A percentile compares a stretch with the other conserved stretches of the same genome.
phyloP scores from a whole-genome alignment of 2,888 invertebrate genomes.

The Melanostoma scalare region DNA sequence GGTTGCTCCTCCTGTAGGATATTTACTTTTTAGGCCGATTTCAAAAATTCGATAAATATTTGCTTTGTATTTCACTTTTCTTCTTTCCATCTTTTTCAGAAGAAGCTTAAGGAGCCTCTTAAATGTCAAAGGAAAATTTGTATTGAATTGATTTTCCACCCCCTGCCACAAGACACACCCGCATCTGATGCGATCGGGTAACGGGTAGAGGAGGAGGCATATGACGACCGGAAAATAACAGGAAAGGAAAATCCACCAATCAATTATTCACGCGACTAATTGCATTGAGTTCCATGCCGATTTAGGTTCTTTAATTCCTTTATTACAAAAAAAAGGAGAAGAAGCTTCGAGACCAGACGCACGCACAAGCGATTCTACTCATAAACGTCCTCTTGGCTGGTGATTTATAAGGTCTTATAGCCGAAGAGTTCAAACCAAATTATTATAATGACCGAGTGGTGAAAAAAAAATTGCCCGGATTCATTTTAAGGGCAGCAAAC shows the following conservation, averaged over 20 bases:
- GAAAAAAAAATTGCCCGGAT: background rate
- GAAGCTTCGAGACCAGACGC: conserved; percentile 14
- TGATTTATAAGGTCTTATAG: conserved; percentile 46
- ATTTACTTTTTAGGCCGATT: background rate
- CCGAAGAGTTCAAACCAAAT: conserved; percentile 49
- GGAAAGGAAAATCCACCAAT: conserved; percentile 37
- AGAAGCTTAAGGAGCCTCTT: background rate
- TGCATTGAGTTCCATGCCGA: conserved; percentile 26
- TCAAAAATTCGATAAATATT: background rate
- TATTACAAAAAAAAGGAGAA: conserved; percentile 1
- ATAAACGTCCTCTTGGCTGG: conserved; percentile 8
- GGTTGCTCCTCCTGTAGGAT: background rate
- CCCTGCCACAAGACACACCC: too few relatives aligned
- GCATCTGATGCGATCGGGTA: too few relatives aligned
- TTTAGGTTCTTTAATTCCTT: conserved; percentile 22
- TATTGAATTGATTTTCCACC: background rate
- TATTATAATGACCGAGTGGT: conserved; percentile 42
- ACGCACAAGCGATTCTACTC: conserved; percentile 21
- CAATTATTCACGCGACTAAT: conserved; percentile 50
- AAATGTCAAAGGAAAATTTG: background rate
- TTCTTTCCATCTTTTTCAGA: background rate
- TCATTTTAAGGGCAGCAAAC: background rate
- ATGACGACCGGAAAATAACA: background rate
- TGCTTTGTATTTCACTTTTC: background rate
- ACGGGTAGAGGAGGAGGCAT: background rate